phyloP scores from a whole-genome alignment of 2,888 invertebrate species.

The Nineta flava region DNA sequence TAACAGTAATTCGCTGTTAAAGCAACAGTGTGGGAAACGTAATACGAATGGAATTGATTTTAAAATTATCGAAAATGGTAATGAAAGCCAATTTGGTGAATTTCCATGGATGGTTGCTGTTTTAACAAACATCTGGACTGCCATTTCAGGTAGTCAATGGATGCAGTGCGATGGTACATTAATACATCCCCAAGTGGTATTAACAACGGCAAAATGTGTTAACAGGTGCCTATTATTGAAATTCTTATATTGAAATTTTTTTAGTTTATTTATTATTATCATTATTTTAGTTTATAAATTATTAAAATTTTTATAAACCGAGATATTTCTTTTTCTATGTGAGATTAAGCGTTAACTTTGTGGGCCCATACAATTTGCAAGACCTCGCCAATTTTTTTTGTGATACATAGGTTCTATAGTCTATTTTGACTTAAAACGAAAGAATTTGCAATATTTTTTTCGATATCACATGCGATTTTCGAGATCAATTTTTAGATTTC shows the following conservation, averaged over 20 bases:
- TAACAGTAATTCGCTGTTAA: constrained; percentile 24
- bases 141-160: constrained; percentile 23
- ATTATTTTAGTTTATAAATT: too few relatives aligned
- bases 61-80: constrained; percentile 33
- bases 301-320: too few relatives aligned
- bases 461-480: too few relatives aligned
- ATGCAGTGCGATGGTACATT: constrained; percentile 62
- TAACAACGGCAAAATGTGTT: constrained; percentile 69
- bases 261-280: background rate
- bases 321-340: too few relatives aligned
- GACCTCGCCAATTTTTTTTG: too few relatives aligned
- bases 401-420: too few relatives aligned
- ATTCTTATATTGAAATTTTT: too few relatives aligned
- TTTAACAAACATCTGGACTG: constrained; percentile 28
- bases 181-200: constrained; percentile 58
- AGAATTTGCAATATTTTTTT: too few relatives aligned
- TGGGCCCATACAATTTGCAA: too few relatives aligned
- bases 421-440: too few relatives aligned
- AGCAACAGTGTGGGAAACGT: constrained; percentile 37
- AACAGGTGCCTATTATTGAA: constrained; percentile 24
- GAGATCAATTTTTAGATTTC: too few relatives aligned
- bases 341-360: too few relatives aligned
- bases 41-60: constrained; percentile 42
- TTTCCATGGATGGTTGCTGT: constrained; percentile 76
- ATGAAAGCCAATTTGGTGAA: constrained; percentile 65